Evolutionary conservation across 2,797 vertebrate genomes (phyloP), one percentile per base, ranked within the genome.

Genomic region (Carcharodon carcharias): DNA sequence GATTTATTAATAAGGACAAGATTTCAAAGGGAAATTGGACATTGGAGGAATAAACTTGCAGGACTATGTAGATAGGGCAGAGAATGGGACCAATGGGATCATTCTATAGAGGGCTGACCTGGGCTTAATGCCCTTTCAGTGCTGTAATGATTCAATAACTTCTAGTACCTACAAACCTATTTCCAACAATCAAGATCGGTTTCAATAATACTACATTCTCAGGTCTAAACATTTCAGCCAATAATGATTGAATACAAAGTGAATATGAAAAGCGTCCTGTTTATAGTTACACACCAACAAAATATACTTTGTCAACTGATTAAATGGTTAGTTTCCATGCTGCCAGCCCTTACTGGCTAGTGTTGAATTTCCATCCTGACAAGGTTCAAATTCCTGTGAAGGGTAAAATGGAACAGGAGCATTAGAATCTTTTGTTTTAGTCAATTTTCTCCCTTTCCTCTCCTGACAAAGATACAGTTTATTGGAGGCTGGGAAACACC

Each of bases 271-370:
- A 95, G 54, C 35, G 95, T 95, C 50, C 28, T 77, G 71, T 73
- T 95, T 95, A 93, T 93, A 77, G 94, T 35, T 95, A 95, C 45
- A 95, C 71, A 73, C 28, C 69, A 95, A 77, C 50, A 95, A 95
- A 95, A 95, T 95, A 95, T n/a, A 95, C 69, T 95, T 95, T 95
- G 50, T 71, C 5, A 85, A 85, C 45, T 85, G 82, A 85, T 50
- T 85, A 73, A 71, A 58, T 73, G 54, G 16, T 45, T 95, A 95
- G 50, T 95, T 77, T 95, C 94, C 67, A 50, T 45, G 35, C 54
- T 71, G 67, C 67, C 28, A 71, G 69, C 56, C 69, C 67, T 54
- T 73, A 56, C 16, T 95, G 67, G 94, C 56, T 77, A 50, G 50
- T 73, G 45, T 18, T 77, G 54, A 73, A 23, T 95, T 35, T 95